These are phyloP conservation scores for Leptothorax acervorum DNA, from an alignment of 2,888 invertebrate genomes.

Conservation along the genomic window DNA sequence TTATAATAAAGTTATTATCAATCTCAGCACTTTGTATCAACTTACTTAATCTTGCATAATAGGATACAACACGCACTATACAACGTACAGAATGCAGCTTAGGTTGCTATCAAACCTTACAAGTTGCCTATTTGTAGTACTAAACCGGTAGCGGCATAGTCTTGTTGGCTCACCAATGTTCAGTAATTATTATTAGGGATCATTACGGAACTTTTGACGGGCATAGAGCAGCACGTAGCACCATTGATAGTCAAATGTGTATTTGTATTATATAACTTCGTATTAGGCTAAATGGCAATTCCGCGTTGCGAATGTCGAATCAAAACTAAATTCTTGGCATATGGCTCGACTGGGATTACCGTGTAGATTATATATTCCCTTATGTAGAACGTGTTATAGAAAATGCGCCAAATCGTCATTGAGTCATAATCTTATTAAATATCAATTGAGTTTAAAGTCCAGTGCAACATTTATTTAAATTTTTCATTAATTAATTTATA, in stretches of 20 bases:
- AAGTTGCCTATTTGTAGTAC: neutral
- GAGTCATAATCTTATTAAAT: neutral
- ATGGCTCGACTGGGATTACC: slow-evolving; percentile 1
- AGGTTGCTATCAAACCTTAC: slow-evolving; percentile 17
- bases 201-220: slow-evolving; percentile 31
- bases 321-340: slow-evolving; percentile 40
- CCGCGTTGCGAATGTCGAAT: slow-evolving; percentile 23
- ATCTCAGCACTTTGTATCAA: neutral
- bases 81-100: neutral
- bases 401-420: slow-evolving; percentile 10
- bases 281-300: slow-evolving; percentile 31
- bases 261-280: neutral
- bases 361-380: slow-evolving; percentile 3
- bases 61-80: neutral
- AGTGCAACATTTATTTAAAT: slow-evolving; percentile 6
- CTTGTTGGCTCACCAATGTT: neutral
- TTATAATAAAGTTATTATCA: neutral
- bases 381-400: slow-evolving; percentile 1
- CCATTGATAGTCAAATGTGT: slow-evolving; percentile 1
- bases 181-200: slow-evolving; percentile 41
- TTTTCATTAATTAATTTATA: slow-evolving; percentile 4
- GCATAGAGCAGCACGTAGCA: neutral
- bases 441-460: neutral
- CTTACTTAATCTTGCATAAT: neutral
- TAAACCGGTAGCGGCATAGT: neutral